Conservation (phyloP, 2,888 invertebrate genomes). For the Tribolium freemani region DNA sequence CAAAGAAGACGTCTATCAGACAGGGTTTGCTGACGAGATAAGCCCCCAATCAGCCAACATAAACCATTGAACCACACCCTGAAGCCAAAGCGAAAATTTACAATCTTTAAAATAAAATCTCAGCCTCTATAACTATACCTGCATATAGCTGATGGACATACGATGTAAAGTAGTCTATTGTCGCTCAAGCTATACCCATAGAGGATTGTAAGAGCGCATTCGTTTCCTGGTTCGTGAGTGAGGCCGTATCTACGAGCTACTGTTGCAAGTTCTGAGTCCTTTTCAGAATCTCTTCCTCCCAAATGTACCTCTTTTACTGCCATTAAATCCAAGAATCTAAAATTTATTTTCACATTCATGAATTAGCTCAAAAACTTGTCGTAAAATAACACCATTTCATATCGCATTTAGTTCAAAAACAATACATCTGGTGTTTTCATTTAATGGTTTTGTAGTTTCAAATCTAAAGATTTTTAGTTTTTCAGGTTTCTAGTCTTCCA, state of each 20-base stretch:
- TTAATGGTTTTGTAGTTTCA: too few species aligned
- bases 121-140: too few species aligned
- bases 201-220: constrained; percentile 81
- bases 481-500: too few species aligned
- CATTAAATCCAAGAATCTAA: constrained; percentile 83
- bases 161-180: constrained; percentile 87
- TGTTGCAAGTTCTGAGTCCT: constrained; percentile 70
- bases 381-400: too few species aligned
- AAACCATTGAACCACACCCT: constrained; percentile 87
- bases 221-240: constrained; percentile 71
- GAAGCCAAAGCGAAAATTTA: constrained; percentile 49
- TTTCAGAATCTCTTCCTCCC: constrained; percentile 74
- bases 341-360: constrained; percentile 5
- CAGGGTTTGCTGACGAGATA: constrained; percentile 82
- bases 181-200: constrained; percentile 90
- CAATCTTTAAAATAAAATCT: too few species aligned
- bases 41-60: constrained; percentile 82
- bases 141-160: constrained; percentile 83
- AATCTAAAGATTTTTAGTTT: too few species aligned
- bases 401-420: too few species aligned
- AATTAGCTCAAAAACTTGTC: too few species aligned
- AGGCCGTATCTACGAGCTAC: constrained; percentile 78
- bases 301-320: constrained; percentile 86
- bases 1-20: constrained; percentile 89
- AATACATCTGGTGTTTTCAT: too few species aligned